phyloP scores from a whole-genome alignment of 2,797 vertebrate species.

The Labeo calbasu region DNA sequence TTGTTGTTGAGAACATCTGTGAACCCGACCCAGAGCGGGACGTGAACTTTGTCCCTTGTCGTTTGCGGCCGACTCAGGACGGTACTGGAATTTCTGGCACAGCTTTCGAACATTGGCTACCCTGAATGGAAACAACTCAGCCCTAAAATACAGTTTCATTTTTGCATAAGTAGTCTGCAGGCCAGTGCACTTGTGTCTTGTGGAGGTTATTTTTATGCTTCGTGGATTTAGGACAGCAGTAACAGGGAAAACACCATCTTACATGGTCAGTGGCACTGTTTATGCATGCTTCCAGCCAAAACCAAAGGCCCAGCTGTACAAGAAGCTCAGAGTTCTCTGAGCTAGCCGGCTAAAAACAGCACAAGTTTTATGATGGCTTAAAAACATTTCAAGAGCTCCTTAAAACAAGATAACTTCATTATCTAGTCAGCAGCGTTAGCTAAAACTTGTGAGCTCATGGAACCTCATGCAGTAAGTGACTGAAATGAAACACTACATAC shows the following conservation, averaged over 20 bases:
- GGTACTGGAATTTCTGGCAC: slow-evolving; percentile 45
- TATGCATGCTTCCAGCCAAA: slow-evolving; percentile 69
- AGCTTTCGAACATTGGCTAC: slow-evolving; percentile 68
- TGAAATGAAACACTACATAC: not conserved
- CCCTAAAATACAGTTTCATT: slow-evolving; percentile 73
- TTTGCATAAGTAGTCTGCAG: slow-evolving; percentile 45
- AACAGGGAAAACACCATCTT: slow-evolving; percentile 53
- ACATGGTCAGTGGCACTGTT: slow-evolving; percentile 69
- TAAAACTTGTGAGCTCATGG: not conserved
- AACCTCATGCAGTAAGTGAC: not conserved
- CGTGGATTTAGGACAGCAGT: slow-evolving; percentile 50
- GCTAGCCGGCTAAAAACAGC: slow-evolving; percentile 57
- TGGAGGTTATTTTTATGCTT: slow-evolving; percentile 48
- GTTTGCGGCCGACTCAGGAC: slow-evolving; percentile 9
- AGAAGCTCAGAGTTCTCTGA: slow-evolving; percentile 70
- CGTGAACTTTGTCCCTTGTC: slow-evolving; percentile 54
- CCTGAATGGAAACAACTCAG: slow-evolving; percentile 77
- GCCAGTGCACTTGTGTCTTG: slow-evolving; percentile 58
- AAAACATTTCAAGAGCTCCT: not conserved
- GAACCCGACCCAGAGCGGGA: slow-evolving; percentile 9
- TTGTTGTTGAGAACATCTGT: slow-evolving; percentile 22
- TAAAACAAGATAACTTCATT: not conserved
- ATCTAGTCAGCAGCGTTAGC: not conserved
- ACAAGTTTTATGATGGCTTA: slow-evolving; percentile 37
- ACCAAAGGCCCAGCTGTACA: slow-evolving; percentile 73